These are phyloP conservation scores for Lasioglossum calceatum DNA, from an alignment of 2,888 invertebrate genomes.

Conservation along the genomic window DNA sequence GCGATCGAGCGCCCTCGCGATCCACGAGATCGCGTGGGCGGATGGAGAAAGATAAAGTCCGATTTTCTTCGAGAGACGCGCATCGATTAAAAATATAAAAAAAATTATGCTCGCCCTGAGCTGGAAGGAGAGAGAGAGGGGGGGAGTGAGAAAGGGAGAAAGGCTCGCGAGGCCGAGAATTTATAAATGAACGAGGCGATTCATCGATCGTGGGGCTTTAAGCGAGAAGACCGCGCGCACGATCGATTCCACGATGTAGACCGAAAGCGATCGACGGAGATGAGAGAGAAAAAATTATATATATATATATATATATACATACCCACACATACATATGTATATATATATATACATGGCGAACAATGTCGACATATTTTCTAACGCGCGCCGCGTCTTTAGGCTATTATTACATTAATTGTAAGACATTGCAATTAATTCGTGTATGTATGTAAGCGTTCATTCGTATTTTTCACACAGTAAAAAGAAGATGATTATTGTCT, in stretches of 20 bases:
- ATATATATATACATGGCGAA: conserved; percentile 61
- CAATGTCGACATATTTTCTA: conserved; percentile 75
- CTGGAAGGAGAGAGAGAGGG: neutral
- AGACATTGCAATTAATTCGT: conserved; percentile 81
- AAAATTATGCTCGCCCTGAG: neutral
- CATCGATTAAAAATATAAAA: conserved; percentile 8
- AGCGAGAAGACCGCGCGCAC: conserved; percentile 27
- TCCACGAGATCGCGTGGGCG: conserved; percentile 23
- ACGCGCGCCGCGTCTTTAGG: conserved; percentile 81
- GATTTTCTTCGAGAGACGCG: conserved; percentile 21
- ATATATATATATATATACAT: conserved; percentile 58
- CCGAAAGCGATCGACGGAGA: conserved; percentile 37
- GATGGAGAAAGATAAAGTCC: neutral
- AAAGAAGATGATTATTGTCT: conserved; percentile 79
- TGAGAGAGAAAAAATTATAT: conserved; percentile 52
- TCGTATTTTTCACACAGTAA: conserved; percentile 83
- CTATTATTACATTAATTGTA: conserved; percentile 81
- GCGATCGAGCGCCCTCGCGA: conserved; percentile 41
- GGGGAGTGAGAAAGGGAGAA: neutral
- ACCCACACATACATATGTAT: conserved; percentile 54
- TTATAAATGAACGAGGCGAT: conserved; percentile 32
- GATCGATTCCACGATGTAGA: conserved; percentile 43
- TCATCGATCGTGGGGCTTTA: conserved; percentile 31
- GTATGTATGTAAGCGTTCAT: conserved; percentile 83
- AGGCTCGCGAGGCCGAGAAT: conserved; percentile 49